Evolutionary conservation across 2,797 vertebrate species (phyloP).

Genomic region (Spinus olivaceus): DNA sequence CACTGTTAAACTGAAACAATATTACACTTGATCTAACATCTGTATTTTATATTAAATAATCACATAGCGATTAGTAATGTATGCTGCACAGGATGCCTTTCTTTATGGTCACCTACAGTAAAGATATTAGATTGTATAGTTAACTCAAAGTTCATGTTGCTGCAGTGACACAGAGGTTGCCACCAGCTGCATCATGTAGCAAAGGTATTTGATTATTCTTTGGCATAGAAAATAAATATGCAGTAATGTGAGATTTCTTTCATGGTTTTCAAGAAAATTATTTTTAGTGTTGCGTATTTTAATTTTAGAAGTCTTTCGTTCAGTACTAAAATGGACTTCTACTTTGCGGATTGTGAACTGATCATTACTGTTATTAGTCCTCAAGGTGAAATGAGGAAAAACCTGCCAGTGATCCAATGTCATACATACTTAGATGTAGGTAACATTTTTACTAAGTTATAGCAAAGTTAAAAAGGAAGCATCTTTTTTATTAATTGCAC

Average conservation of each 20-base stretch:
- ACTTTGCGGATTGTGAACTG: background rate
- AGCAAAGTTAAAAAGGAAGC: background rate
- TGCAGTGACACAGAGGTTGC: background rate
- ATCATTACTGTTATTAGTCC: background rate
- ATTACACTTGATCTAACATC: background rate
- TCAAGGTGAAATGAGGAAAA: background rate
- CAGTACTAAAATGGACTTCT: background rate
- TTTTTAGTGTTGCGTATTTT: background rate
- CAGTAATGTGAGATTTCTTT: background rate
- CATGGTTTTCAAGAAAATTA: background rate
- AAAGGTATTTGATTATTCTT: background rate
- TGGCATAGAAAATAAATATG: background rate
- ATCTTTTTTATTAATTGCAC: background rate
- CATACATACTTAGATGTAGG: background rate
- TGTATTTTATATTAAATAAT: background rate
- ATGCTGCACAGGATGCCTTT: background rate
- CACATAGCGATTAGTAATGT: background rate
- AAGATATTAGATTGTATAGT: background rate
- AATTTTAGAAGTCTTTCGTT: background rate
- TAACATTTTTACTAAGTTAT: background rate
- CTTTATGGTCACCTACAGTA: background rate
- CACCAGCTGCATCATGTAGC: background rate
- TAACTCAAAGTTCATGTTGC: background rate
- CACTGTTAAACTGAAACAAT: background rate
- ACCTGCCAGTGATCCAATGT: background rate